Conservation (phyloP, 2,113 vertebrate genomes). For the Oriolus oriolus region DNA sequence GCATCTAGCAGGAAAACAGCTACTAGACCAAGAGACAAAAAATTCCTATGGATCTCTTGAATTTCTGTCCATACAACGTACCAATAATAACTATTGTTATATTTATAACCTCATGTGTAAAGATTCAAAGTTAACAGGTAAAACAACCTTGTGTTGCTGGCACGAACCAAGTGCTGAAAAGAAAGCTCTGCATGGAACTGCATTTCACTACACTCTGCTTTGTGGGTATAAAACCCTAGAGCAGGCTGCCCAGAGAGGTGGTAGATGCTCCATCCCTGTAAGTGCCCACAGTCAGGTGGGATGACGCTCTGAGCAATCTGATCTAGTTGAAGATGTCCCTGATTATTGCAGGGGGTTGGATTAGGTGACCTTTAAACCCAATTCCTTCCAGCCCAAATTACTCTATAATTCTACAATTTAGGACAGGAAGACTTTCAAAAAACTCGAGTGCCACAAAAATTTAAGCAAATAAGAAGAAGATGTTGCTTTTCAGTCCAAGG, state of each 20-base stretch:
- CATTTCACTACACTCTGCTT: neutral
- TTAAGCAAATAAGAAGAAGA: neutral
- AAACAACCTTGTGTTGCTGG: neutral
- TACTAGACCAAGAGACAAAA: neutral
- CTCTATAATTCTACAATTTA: neutral
- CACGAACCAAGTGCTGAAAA: neutral
- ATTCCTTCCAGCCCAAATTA: neutral
- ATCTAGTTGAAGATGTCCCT: neutral
- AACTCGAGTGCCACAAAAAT: neutral
- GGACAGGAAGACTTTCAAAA: neutral
- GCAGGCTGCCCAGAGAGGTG: neutral
- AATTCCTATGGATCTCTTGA: neutral
- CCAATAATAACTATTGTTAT: too few relatives aligned
- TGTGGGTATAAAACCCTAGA: neutral
- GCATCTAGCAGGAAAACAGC: neutral
- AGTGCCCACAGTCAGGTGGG: neutral
- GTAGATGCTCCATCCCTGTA: too few relatives aligned
- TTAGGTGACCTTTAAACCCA: neutral
- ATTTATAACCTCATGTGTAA: neutral
- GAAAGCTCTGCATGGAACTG: neutral
- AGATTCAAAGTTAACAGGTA: neutral
- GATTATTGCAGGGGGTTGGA: neutral
- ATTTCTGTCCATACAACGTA: neutral
- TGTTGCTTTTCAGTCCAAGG: neutral
- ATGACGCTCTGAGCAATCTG: neutral